Percentiles rank a stretch among this genome's conserved stretches.
phyloP scores from a whole-genome alignment of 1,140 invertebrate genomes.

The Drosophila hydei region DNA sequence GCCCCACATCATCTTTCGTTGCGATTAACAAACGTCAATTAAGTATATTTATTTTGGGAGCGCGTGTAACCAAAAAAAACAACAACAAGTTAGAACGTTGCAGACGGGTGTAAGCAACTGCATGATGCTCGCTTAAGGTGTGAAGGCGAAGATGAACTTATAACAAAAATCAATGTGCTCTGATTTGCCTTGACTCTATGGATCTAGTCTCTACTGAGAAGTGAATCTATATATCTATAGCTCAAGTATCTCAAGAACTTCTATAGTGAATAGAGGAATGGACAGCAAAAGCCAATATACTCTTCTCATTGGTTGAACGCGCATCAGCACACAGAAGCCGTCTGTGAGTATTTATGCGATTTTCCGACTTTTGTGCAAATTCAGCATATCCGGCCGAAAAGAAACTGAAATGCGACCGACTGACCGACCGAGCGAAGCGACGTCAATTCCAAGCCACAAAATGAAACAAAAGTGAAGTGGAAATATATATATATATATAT shows the following conservation, averaged over 20 bases:
- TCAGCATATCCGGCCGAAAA: slow-evolving; percentile 76
- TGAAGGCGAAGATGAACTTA: too few relatives aligned
- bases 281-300: slow-evolving; percentile 9
- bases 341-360: slow-evolving; percentile 66
- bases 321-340: slow-evolving; percentile 13
- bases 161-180: too few relatives aligned
- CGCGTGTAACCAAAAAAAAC: slow-evolving; percentile 60
- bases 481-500: slow-evolving; percentile 13
- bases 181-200: too few relatives aligned
- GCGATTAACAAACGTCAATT: slow-evolving; percentile 78
- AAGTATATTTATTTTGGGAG: slow-evolving; percentile 78
- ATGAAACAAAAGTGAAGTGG: slow-evolving; percentile 42
- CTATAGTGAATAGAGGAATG: too few relatives aligned
- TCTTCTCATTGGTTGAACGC: too few relatives aligned
- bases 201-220: too few relatives aligned
- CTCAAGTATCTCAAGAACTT: too few relatives aligned
- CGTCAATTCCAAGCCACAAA: slow-evolving; percentile 70
- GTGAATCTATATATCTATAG: too few relatives aligned
- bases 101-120: too few relatives aligned
- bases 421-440: slow-evolving; percentile 59
- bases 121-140: too few relatives aligned
- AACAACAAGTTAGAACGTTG: slow-evolving; percentile 1
- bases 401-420: slow-evolving; percentile 79
- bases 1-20: slow-evolving; percentile 17
- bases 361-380: slow-evolving; percentile 75